These are phyloP conservation scores for Bradypus variegatus DNA, from an alignment of 2,797 vertebrate species.

Conservation along the genomic window DNA sequence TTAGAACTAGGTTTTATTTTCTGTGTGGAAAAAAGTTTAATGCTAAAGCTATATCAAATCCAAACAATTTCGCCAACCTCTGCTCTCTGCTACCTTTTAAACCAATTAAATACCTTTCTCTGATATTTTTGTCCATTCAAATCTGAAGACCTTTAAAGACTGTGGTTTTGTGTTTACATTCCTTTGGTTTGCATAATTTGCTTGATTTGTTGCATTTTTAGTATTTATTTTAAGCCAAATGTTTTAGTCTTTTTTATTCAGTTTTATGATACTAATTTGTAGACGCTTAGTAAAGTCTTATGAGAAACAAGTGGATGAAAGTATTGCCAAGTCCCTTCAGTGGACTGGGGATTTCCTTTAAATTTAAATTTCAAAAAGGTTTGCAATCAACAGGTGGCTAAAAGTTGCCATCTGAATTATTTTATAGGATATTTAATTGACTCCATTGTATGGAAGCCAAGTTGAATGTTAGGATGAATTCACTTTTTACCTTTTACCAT, in stretches of 20 bases:
- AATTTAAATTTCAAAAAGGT: conserved; percentile 39
- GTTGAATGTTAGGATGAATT: conserved; percentile 34
- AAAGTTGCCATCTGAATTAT: conserved; percentile 48
- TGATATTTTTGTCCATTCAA: conserved; percentile 68
- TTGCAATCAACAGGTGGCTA: conserved; percentile 46
- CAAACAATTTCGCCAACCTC: conserved; percentile 47
- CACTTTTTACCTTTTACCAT: not conserved
- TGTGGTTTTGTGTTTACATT: conserved; percentile 74
- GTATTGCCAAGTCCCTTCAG: conserved; percentile 38
- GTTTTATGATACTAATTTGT: conserved; percentile 75
- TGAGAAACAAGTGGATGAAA: conserved; percentile 67
- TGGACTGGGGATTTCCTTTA: conserved; percentile 47
- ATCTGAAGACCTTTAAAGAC: conserved; percentile 71
- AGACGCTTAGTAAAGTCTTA: conserved; percentile 69
- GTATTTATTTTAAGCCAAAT: conserved; percentile 84
- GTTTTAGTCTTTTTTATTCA: conserved; percentile 68
- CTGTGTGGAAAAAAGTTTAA: not conserved
- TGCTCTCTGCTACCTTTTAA: conserved; percentile 75
- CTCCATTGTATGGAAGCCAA: conserved; percentile 53
- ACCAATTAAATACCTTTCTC: conserved; percentile 82
- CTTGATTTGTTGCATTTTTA: conserved; percentile 75
- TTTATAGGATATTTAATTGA: conserved; percentile 54
- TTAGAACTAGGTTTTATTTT: conserved; percentile 36
- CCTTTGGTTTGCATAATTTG: conserved; percentile 71
- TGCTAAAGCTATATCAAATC: conserved; percentile 20